phyloP scores from a whole-genome alignment of 1,140 invertebrate species.

The Leguminivora glycinivorella region DNA sequence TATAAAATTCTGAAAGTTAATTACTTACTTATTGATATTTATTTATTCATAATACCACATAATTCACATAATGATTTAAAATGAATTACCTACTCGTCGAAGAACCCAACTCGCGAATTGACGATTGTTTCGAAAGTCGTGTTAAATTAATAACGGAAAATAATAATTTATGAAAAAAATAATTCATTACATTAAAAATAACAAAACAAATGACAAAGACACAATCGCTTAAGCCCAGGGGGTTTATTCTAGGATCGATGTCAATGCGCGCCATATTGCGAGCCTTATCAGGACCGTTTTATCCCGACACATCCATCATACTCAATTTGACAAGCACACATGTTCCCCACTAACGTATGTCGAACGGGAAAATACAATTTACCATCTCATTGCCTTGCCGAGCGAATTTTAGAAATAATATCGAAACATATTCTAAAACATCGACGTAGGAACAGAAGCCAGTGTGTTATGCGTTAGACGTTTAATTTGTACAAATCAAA shows the following conservation, averaged over 20 bases:
- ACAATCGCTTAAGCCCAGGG: constrained; percentile 22
- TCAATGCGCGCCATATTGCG: constrained; percentile 9
- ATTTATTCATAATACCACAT: too few species aligned
- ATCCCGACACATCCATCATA: constrained; percentile 25
- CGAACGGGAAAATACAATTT: constrained; percentile 29
- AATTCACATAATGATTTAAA: too few species aligned
- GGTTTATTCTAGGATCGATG: constrained; percentile 11
- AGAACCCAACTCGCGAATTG: too few species aligned
- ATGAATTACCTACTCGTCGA: too few species aligned
- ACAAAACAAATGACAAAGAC: not conserved
- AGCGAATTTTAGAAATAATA: constrained; percentile 26
- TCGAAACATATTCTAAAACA: not conserved
- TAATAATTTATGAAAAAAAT: too few species aligned
- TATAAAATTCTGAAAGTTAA: too few species aligned
- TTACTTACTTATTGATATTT: too few species aligned
- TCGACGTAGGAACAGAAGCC: not conserved
- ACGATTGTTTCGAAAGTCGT: too few species aligned
- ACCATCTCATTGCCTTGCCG: constrained; percentile 19
- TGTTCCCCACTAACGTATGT: constrained; percentile 26
- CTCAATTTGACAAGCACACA: constrained; percentile 32
- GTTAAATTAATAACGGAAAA: not conserved
- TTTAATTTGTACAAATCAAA: constrained; percentile 27
- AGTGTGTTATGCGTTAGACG: constrained; percentile 9
- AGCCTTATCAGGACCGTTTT: constrained; percentile 23
- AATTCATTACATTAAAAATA: not conserved